Base-by-base conservation (phyloP, 2,113 vertebrate genomes). In the Rhinopomastus cyanomelas region DNA sequence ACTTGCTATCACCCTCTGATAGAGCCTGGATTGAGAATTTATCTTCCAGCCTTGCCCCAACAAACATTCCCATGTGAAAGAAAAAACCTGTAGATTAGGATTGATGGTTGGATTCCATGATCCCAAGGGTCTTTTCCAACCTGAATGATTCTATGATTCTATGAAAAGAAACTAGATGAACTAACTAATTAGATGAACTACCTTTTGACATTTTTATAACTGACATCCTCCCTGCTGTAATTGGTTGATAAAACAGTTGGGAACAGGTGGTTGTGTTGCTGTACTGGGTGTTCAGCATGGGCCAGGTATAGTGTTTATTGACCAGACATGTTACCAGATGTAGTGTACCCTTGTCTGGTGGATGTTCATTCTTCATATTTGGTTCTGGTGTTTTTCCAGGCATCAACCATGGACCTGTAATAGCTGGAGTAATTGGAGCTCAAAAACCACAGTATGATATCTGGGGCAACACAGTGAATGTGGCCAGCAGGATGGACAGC, bases 381-480 rank as follows among this genome's bases (percentile, higher is more conserved):
- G 65, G 9, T 72, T 80, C 72, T 78, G 49, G 9, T 93, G 14
- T 88, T 80, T 42, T 85, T 52, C 6, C 96, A 99, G 99, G 99
- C 83, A 99, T 99, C 60, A 99, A 99, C 92, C 98, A 99, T 5
- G 99, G 99, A 9, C 99, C 99, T 81, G 99, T 99, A 72, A 99
- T 99, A 73, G 99, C 99, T 11, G 99, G 99, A 69, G 99, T 99
- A 72, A 99, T 99, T 34, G 99, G 99, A 65, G 99, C 99, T 90
- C 99, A 99, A 97, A 99, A 99, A 94, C 99, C 99, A 6, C 99
- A 99, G 22, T 99, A 99, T 64, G 99, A 99, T 48, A 99, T 99
- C 93, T 99, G 99, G 99, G 99, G 99, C 36, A 99, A 99, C 97
- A 99, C 99, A 2, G 99, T 99, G 87, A 99, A 99, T 25, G 99